Evolutionary conservation across 1,140 invertebrate genomes (phyloP), one percentile per base, ranked within the genome.

Genomic region (Drosophila obscura): DNA sequence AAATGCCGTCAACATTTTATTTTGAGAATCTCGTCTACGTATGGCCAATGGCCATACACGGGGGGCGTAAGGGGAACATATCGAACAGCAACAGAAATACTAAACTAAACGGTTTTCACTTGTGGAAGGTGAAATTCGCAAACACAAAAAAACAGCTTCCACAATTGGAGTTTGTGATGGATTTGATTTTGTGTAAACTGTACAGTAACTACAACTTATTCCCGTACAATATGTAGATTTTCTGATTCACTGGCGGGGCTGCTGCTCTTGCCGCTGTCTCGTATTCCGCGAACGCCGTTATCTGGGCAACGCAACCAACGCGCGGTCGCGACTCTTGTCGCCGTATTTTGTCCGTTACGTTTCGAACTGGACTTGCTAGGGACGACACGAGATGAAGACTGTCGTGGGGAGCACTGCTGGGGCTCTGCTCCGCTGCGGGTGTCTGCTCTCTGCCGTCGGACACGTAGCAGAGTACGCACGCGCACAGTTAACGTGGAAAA

Each of bases 361-460:
- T 57, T 69, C 77, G 31, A 72, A 67, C 57, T 78, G 58, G 67
- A 87, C 83, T 81, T 88, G 81, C 83, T 76, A 53, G 79, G 71
- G 66, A 66, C 83, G 79, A 66, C 39, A 51, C 79, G 83, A 77
- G 71, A 52, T 73, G 72, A 74, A 88, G 82, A 88, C 82, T 87
- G 82, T 19, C 52, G 55, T 67, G 67, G 59, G 67, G 59, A 72
- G 49, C 26, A 44, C 48, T 39, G 41, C 43, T 39, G 39, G 50
- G 50, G 15, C 39, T 58, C 31, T 16, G 63, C 59, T 52, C 58
- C 39, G 41, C 45, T 43, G 55, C 5, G 35, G 49, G 53, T 15
- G 28, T 57, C 19, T 15, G 63, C 59, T 50, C 63, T 67, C 51
- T 45, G 35, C 35, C 35, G 35, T 39, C 35, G 35, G 35, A 39